Percentiles rank a stretch among this genome's conserved stretches.
These are phyloP conservation scores for Aradus depressus DNA, from an alignment of 2,888 invertebrate species.

Conservation along the genomic window DNA sequence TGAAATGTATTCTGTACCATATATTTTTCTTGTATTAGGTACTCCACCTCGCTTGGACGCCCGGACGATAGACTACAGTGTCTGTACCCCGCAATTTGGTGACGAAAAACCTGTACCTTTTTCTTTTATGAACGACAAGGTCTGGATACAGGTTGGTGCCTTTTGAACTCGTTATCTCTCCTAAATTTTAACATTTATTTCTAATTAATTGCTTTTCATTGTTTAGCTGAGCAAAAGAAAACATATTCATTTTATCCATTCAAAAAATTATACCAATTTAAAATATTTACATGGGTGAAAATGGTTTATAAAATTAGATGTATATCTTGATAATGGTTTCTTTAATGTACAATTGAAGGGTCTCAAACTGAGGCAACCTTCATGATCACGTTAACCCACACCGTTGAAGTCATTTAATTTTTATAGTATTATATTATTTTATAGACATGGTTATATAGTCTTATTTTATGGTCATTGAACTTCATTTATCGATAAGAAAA, in stretches of 20 bases:
- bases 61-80: slow-evolving; percentile 53
- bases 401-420: no score
- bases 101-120: slow-evolving; percentile 64
- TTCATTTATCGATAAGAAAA: no score
- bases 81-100: slow-evolving; percentile 44
- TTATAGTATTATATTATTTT: no score
- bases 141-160: slow-evolving; percentile 59
- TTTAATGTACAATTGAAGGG: no score
- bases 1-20: background rate
- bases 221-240: no score
- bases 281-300: background rate
- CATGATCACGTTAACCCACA: no score
- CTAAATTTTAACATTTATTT: background rate
- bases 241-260: no score
- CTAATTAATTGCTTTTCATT: no score
- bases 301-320: background rate
- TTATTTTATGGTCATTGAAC: no score
- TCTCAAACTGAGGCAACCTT: no score
- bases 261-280: no score
- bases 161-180: background rate
- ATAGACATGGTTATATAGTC: no score
- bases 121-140: slow-evolving; percentile 62
- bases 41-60: slow-evolving; percentile 70
- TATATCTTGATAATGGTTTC: background rate
- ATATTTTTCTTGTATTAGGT: slow-evolving; percentile 37